Evolutionary conservation across 2,888 invertebrate genomes (phyloP).

Genomic region (Rhyacophila evoluta): DNA sequence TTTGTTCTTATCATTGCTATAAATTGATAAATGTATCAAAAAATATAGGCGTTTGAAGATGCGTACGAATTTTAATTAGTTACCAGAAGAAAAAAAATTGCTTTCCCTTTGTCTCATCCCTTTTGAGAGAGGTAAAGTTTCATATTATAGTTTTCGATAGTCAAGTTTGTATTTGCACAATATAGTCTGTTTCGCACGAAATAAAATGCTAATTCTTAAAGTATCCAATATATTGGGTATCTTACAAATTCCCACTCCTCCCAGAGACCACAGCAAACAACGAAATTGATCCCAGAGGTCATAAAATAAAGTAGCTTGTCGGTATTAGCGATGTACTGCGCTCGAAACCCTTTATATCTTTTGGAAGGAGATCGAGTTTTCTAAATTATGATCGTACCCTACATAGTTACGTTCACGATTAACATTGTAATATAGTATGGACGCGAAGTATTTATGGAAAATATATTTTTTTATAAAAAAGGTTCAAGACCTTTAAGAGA

Average conservation of each 20-base stretch:
- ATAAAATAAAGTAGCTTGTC: slow-evolving; percentile 47
- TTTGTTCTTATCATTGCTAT: too few species aligned
- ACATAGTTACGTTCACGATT: not conserved
- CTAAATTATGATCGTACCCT: slow-evolving; percentile 15
- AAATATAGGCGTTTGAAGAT: not conserved
- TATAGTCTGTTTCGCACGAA: slow-evolving; percentile 31
- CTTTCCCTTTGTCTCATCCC: not conserved
- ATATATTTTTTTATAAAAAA: not conserved
- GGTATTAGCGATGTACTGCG: slow-evolving; percentile 35
- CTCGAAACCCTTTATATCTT: slow-evolving; percentile 5
- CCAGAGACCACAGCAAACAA: slow-evolving; percentile 42
- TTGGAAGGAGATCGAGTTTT: slow-evolving; percentile 19
- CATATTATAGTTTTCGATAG: not conserved
- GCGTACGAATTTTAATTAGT: not conserved
- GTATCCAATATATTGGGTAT: slow-evolving; percentile 42
- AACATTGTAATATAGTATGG: not conserved
- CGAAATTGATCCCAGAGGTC: slow-evolving; percentile 46
- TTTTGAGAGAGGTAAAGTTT: not conserved
- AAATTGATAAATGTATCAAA: too few species aligned
- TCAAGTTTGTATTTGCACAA: slow-evolving; percentile 4
- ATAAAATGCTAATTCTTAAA: slow-evolving; percentile 48
- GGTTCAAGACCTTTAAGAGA: not conserved
- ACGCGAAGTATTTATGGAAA: too few species aligned
- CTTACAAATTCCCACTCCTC: slow-evolving; percentile 41
- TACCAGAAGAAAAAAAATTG: not conserved